A percentile compares a stretch with the other conserved stretches of the same genome.
phyloP scores from a whole-genome alignment of 92 coral and sea anemone genomes.

The Epizoanthus rinbou region DNA sequence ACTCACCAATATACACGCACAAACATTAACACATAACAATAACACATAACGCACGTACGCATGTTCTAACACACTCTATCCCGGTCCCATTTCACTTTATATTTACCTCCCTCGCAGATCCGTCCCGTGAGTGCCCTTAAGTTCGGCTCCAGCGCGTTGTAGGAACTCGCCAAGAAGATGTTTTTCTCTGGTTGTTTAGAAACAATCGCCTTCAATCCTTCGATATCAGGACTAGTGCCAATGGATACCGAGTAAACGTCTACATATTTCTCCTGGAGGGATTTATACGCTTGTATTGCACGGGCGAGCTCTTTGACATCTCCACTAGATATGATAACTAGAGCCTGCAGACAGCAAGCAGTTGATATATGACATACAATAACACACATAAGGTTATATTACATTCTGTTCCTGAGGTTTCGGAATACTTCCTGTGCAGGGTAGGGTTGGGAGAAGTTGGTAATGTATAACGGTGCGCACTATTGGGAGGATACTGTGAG shows the following conservation, averaged over 20 bases:
- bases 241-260: conserved; percentile 13
- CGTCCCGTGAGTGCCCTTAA: conserved; percentile 4
- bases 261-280: conserved; percentile 1
- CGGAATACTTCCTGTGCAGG: too few species aligned
- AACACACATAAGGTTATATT: too few species aligned
- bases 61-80: not conserved
- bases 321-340: conserved; percentile 16
- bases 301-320: not conserved
- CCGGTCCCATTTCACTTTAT: too few species aligned
- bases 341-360: not conserved
- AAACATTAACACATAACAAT: too few species aligned
- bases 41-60: too few species aligned
- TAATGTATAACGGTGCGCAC: too few species aligned
- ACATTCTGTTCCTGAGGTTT: too few species aligned
- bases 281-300: not conserved
- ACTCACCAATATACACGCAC: too few species aligned
- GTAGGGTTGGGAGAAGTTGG: too few species aligned
- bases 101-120: conserved; percentile 37
- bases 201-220: conserved; percentile 14
- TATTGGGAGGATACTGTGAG: too few species aligned
- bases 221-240: conserved; percentile 3
- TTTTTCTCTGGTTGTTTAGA: conserved; percentile 7
- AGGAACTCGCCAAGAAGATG: conserved; percentile 22
- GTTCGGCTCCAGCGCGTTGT: conserved; percentile 36
- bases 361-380: too few species aligned